Evolutionary conservation across 2,797 vertebrate species (phyloP), one percentile per base, ranked within the genome.

Genomic region (Kryptopterus vitreolus): DNA sequence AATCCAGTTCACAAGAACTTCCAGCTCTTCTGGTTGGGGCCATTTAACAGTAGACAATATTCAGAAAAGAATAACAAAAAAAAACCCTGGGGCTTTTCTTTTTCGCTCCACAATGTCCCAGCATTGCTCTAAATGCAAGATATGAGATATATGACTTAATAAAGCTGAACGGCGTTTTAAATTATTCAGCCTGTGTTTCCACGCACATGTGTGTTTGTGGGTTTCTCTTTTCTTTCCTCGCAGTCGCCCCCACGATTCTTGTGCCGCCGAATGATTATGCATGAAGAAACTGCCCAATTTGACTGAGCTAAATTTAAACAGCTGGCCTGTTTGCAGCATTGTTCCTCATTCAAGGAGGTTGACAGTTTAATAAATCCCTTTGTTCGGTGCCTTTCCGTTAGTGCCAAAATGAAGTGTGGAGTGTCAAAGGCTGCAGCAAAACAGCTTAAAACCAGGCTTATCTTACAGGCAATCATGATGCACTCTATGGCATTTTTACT

Each of bases 341-440:
- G 81, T 85, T 81, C 68, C 55, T 78, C 76, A 81, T 82, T 83
- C 81, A 76, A 16, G 53, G 38, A 72, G 52, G 15, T 31, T 85
- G 84, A 85, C 84, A 83, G 81, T 81, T 85, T 80, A 85, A 85
- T 83, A 85, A 78, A 81, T 76, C 81, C 77, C 77, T 85, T 83
- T 78, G 75, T 82, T 82, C 63, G 12, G 20, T 76, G 72, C 50
- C 29, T 65, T 76, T 50, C 57, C 26, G 13, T 75, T 48, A 31
- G 50, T 50, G 43, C 48, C 69, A 77, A 73, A 77, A 74, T 43
- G 35, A 73, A 72, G 52, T 53, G 69, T 35, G 22, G 38, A 31
- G 16, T 63, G 52, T 79, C 58, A 48, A 46, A 29, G 52, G 29
- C 48, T 20, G 29, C 57, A 59, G 16, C 66, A 74, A 26, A 52